Base-by-base conservation (phyloP, 2,797 vertebrate genomes). In the Coracias cyanogaster region DNA sequence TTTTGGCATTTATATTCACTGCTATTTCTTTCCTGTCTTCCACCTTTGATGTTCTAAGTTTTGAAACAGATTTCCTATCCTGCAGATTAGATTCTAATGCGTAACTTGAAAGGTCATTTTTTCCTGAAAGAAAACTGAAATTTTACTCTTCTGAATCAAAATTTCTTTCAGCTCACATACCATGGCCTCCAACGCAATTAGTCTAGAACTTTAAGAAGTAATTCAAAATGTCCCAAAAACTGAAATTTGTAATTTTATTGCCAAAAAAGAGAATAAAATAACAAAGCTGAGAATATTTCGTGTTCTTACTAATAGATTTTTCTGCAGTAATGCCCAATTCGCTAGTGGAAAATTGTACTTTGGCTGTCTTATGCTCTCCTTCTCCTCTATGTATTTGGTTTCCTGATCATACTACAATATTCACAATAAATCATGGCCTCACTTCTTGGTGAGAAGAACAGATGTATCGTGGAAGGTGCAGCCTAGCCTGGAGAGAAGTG, bases 61-160 rank as follows among this genome's bases (percentile, higher is more conserved):
- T 85, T 86, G 52, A 91, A 83, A 31, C 11, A 57, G 10, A 58
- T 77, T 91, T 96, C 33, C 41, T 85, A 29, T 43, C 5, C 15
- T 1, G 0, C 2, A 12, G 48, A 67, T 85, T 57, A 71, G 74
- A 72, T 93, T 83, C 24, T 82, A 35, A 45, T 24, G 7, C 86
- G 8, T 71, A 74, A 81, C 9, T 78, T 48, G 12, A 77, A 81
- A 69, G 19, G 6, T 64, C 52, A 74, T 37, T 2, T 69, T 71
- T 88, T 83, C 12, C 14, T 76, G 64, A 78, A 81, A 73, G 17
- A 48, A 70, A 49, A 15, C 8, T 90, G 61, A 81, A 62, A 71
- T 91, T 81, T 89, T 92, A 82, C 20, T 58, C 28, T 74, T 76
- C 49, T 88, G 24, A 83, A 81, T 55, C 52, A 82, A 93, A 73